phyloP scores from a whole-genome alignment of 2,888 invertebrate species.

The Calameuta idolon region DNA sequence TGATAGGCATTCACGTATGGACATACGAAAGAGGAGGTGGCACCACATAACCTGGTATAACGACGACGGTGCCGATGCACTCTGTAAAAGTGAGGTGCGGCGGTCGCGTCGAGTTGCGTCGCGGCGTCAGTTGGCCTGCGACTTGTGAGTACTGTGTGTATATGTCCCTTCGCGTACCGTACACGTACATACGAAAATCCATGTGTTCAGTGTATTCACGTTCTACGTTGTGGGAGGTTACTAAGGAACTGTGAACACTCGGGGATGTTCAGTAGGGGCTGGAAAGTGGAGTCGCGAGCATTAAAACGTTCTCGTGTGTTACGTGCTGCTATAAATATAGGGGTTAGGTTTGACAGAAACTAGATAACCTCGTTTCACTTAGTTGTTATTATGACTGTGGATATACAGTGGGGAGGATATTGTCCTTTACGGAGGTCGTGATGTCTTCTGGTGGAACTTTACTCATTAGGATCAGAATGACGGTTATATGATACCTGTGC shows the following conservation, averaged over 20 bases:
- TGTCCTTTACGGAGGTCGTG: not conserved
- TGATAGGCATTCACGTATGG: not conserved
- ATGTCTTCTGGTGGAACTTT: not conserved
- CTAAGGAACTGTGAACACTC: not conserved
- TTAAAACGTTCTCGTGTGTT: not conserved
- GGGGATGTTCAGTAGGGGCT: slow-evolving; percentile 51
- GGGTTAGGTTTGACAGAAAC: not conserved
- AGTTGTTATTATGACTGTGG: not conserved
- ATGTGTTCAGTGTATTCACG: slow-evolving; percentile 39
- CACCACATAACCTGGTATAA: not conserved
- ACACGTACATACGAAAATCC: not conserved
- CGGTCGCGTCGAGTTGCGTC: slow-evolving; percentile 23
- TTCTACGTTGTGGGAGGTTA: slow-evolving; percentile 26
- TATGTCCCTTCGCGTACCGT: slow-evolving; percentile 11
- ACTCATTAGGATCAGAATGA: not conserved
- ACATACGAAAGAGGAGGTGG: not conserved
- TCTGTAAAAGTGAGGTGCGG: slow-evolving; percentile 28
- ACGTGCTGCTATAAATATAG: not conserved
- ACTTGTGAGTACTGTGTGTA: slow-evolving; percentile 24
- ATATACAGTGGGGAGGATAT: not conserved
- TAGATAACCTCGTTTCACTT: not conserved
- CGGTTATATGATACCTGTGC: not conserved
- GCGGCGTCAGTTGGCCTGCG: slow-evolving; percentile 47
- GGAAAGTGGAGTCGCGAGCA: slow-evolving; percentile 42
- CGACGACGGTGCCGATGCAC: slow-evolving; percentile 39